phyloP scores from a whole-genome alignment of 37 sponge, comb jelly and placozoan species.

The Eunapius fragilis region DNA sequence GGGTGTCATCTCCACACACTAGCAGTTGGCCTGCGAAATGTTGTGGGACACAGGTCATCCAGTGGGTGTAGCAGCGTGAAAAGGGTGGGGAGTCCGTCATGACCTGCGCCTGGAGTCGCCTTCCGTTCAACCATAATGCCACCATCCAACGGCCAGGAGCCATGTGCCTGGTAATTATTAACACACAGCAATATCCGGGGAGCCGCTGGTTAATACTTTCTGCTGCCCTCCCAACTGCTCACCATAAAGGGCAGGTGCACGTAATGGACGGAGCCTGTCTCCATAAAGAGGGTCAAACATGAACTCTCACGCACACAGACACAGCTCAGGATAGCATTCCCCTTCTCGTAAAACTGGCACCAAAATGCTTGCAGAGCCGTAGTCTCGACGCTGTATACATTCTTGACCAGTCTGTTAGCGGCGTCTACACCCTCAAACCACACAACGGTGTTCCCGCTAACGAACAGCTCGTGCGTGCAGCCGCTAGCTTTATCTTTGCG shows the following conservation, averaged over 20 bases:
- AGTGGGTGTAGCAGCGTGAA: conserved; percentile 72
- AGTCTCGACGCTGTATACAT: conserved; percentile 42
- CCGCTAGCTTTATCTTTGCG: background rate
- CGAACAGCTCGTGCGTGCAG: conserved; percentile 37
- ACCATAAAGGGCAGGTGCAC: conserved; percentile 68
- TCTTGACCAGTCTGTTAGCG: conserved; percentile 14
- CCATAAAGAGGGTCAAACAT: conserved; percentile 40
- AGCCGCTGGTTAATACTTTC: no score
- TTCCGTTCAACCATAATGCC: conserved; percentile 67
- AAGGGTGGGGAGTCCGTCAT: conserved; percentile 63
- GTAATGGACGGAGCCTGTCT: conserved; percentile 53
- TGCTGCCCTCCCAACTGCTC: background rate
- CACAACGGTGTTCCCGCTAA: conserved; percentile 33
- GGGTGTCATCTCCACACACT: conserved; percentile 8
- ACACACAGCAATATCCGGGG: no score
- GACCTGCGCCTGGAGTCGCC: background rate
- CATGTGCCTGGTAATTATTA: conserved; percentile 21
- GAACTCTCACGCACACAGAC: conserved; percentile 50
- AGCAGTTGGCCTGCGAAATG: conserved; percentile 29
- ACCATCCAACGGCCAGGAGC: conserved; percentile 43
- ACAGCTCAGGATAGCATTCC: background rate
- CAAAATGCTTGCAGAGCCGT: conserved; percentile 49
- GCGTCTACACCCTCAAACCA: conserved; percentile 53
- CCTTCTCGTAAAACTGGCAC: conserved; percentile 36
- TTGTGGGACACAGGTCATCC: conserved; percentile 72